phyloP scores from a whole-genome alignment of 2,797 vertebrate genomes.

The Pangasius djambal region DNA sequence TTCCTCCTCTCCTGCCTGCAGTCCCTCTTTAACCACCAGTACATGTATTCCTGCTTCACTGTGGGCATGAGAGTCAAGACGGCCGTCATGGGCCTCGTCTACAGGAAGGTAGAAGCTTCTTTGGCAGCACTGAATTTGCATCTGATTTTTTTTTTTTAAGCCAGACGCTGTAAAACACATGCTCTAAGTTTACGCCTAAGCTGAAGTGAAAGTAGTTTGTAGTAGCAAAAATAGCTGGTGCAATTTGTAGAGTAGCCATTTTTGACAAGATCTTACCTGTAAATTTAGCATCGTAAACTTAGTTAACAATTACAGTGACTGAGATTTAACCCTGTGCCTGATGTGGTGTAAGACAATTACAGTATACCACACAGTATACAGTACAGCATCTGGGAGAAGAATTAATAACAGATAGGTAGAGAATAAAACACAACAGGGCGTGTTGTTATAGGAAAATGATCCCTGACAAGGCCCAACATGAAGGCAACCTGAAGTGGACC shows the following conservation, averaged over 20 bases:
- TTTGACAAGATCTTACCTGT: background rate
- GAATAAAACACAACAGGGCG: background rate
- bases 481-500: background rate
- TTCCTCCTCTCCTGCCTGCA: constrained; percentile 89
- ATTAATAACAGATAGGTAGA: background rate
- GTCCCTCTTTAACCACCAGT: constrained; percentile 89
- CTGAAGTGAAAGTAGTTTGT: constrained; percentile 1
- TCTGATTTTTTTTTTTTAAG: background rate
- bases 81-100: constrained; percentile 89
- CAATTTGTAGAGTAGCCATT: background rate
- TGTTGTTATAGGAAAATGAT: background rate
- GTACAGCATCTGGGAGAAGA: background rate
- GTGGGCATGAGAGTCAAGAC: constrained; percentile 90
- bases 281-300: background rate
- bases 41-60: constrained; percentile 88
- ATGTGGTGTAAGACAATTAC: background rate
- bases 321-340: background rate
- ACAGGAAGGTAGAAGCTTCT: constrained; percentile 80
- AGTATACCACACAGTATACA: background rate
- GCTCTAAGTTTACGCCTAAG: background rate
- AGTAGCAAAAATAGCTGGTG: background rate
- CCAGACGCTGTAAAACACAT: background rate
- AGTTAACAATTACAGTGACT: background rate
- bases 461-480: background rate
- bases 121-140: background rate